Percentiles rank a stretch among this genome's conserved stretches.
phyloP scores from a whole-genome alignment of 2,113 vertebrate genomes.

The Butorides virescens region DNA sequence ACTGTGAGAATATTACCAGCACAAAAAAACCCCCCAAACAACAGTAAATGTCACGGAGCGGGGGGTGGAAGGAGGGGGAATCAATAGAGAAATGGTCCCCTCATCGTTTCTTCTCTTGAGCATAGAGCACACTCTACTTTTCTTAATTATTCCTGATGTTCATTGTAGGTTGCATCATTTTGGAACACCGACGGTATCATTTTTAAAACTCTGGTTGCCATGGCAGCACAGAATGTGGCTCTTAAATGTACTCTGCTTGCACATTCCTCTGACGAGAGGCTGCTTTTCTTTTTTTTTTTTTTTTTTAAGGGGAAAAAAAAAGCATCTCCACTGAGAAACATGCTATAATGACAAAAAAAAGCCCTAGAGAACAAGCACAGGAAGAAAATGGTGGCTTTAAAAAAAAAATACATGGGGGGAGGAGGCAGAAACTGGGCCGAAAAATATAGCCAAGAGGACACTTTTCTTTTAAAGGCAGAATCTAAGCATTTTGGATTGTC shows the following conservation, averaged over 20 bases:
- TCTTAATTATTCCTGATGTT: constrained; percentile 67
- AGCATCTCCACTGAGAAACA: constrained; percentile 47
- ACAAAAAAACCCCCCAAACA: not conserved
- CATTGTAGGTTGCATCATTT: constrained; percentile 69
- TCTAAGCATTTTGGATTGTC: not conserved
- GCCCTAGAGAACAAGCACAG: not conserved
- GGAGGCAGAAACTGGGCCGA: not conserved
- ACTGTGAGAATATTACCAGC: not conserved
- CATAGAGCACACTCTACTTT: not conserved
- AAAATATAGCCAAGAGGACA: not conserved
- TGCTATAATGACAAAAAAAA: constrained; percentile 45
- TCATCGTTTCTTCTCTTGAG: not conserved
- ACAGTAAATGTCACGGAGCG: not conserved
- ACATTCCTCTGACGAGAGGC: constrained; percentile 64
- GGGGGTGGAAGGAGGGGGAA: not conserved
- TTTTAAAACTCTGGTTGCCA: constrained; percentile 73
- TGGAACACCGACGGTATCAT: constrained; percentile 64
- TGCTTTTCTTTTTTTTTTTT: not conserved
- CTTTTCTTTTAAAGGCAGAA: not conserved
- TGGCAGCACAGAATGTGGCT: constrained; percentile 69
- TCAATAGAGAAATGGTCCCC: not conserved
- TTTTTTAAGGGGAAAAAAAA: not conserved
- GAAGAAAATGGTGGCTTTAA: constrained; percentile 49
- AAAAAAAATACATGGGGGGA: not conserved
- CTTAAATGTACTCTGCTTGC: constrained; percentile 67